Conservation (phyloP, 2,113 vertebrate genomes). For the Galbula dea region DNA sequence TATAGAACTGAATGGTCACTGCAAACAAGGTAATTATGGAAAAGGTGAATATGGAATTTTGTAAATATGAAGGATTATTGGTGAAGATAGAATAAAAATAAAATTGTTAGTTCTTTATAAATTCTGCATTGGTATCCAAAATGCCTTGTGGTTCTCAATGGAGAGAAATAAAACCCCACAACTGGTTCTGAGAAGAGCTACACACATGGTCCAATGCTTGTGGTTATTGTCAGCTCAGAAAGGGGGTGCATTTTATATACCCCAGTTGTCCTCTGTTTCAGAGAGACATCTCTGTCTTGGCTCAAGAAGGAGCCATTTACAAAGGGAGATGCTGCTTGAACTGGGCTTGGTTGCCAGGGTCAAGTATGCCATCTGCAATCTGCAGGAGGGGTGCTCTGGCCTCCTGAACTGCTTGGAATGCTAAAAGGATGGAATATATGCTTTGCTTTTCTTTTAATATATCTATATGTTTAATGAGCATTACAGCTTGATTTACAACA, state of each 20-base stretch:
- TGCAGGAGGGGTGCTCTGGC: not conserved
- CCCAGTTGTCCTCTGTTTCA: not conserved
- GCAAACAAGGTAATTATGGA: not conserved
- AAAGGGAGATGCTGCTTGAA: not conserved
- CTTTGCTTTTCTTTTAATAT: not conserved
- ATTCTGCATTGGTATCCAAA: not conserved
- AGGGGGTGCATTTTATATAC: not conserved
- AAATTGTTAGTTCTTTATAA: not conserved
- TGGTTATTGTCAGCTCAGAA: not conserved
- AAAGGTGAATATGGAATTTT: not conserved
- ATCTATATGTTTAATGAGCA: not conserved
- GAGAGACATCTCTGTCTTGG: not conserved
- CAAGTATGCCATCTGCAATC: not conserved
- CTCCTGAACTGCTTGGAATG: not conserved
- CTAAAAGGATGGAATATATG: not conserved
- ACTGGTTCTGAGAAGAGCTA: not conserved
- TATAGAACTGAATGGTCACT: not conserved
- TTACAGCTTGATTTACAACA: not conserved
- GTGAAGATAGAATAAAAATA: not conserved
- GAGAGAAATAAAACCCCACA: not conserved
- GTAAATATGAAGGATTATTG: not conserved
- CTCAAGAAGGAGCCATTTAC: not conserved
- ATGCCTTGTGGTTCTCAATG: not conserved
- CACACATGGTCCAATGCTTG: not conserved
- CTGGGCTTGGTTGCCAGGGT: not conserved